Conservation (phyloP, 2,113 vertebrate species). For the Rostratula benghalensis region DNA sequence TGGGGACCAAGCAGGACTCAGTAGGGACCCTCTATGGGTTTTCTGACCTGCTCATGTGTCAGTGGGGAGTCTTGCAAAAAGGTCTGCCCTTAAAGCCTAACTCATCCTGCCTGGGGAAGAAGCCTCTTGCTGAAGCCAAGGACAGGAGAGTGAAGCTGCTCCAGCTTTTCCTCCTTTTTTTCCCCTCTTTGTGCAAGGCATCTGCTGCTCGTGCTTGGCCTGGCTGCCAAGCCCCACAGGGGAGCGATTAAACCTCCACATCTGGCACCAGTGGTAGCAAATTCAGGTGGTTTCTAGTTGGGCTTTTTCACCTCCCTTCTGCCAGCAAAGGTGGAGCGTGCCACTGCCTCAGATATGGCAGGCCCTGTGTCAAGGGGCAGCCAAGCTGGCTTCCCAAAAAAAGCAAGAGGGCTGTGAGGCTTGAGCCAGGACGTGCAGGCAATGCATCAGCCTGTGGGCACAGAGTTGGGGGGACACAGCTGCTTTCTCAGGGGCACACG, state of each 20-base stretch:
- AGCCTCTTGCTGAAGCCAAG: background rate
- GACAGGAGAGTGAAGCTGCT: background rate
- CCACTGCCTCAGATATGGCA: background rate
- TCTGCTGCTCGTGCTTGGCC: background rate
- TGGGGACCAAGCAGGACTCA: background rate
- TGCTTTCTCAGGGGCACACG: background rate
- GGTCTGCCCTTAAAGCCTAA: no score
- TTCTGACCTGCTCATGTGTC: rapidly evolving
- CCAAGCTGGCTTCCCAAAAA: background rate
- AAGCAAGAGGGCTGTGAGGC: background rate
- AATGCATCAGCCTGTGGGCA: background rate
- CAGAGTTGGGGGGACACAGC: background rate
- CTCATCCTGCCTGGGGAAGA: background rate
- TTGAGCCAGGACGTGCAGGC: background rate
- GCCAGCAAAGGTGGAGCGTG: rapidly evolving
- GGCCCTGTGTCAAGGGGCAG: rapidly evolving
- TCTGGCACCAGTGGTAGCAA: background rate
- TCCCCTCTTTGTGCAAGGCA: background rate
- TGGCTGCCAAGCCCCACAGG: background rate
- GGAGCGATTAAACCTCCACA: background rate
- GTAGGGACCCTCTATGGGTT: background rate
- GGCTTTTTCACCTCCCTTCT: background rate
- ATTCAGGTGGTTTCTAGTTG: background rate
- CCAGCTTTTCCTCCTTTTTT: background rate
- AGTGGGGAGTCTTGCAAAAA: background rate